Conservation (phyloP, 92 coral and sea anemone species). For the Porites lobata region DNA sequence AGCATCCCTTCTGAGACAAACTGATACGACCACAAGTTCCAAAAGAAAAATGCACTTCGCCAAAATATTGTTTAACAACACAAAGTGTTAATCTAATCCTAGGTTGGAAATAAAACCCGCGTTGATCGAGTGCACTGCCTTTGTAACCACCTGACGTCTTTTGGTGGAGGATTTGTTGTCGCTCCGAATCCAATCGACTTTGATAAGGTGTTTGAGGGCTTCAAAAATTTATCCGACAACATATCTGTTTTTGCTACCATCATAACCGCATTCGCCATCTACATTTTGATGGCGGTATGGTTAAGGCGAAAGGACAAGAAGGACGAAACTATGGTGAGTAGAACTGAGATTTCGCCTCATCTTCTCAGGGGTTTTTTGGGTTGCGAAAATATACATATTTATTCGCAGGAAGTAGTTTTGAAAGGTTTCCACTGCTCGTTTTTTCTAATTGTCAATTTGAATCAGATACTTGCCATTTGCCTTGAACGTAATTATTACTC, state of each 20-base stretch:
- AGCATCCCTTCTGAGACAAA: no score
- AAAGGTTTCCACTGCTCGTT: no score
- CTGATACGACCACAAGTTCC: no score
- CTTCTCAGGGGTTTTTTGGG: no score
- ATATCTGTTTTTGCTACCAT: constrained; percentile 66
- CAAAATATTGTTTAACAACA: not conserved
- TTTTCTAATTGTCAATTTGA: no score
- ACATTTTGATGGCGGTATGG: constrained; percentile 61
- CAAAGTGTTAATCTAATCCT: not conserved
- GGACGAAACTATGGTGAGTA: constrained; percentile 49
- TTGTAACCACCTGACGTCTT: constrained; percentile 70
- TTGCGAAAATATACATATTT: not conserved
- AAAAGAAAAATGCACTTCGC: no score
- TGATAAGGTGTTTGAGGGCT: constrained; percentile 75
- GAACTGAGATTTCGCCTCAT: not conserved
- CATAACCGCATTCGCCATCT: constrained; percentile 54
- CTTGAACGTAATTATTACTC: no score
- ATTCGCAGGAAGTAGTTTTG: no score
- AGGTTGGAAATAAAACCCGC: constrained; percentile 68
- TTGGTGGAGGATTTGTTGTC: constrained; percentile 70
- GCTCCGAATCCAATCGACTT: constrained; percentile 80
- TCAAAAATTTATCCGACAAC: constrained; percentile 66
- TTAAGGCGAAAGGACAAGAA: constrained; percentile 58
- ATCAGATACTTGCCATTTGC: no score
- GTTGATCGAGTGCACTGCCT: constrained; percentile 56